Base-by-base conservation (phyloP, 2,888 invertebrate genomes). In the Cephus pygmeus region DNA sequence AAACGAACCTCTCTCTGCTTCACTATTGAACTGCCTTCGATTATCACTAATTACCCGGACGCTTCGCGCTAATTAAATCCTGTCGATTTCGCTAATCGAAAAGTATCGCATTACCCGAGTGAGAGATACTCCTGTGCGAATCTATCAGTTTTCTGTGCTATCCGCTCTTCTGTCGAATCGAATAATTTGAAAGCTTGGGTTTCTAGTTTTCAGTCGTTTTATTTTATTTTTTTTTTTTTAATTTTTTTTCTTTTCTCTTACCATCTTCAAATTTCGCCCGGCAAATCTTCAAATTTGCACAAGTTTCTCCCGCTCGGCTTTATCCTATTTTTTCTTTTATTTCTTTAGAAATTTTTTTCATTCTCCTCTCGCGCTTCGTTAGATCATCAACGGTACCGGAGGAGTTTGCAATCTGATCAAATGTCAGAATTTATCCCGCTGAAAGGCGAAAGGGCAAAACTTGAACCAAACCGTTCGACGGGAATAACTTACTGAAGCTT, bases 221-320 rank as follows among this genome's bases (percentile, higher is more conserved):
- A n/a, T 1, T 30, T 30, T 30, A 1, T 30, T 30, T 30, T 30
- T 79, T 35, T 69, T n/a, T 69, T 69, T 69, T 40, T 71, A 30
- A n/a, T 15, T 30, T 34, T 76, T 74, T 73, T 34, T 74, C 73
- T 40, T 36, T 33, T 73, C 69, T 40, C 73, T 73, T 56, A 31
- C 11, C 35, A 12, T 75, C 75, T 34, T 3, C 75, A 11, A 35
- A 30, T 6, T 75, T 74, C 12, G 34, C 30, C 30, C 30, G 30
- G n/a, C n/a, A n/a, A n/a, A 12, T 75, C 75, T 34, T 3, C 75
- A 11, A 35, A 30, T 6, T 75, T 30, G 23, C 6, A 23, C 2
- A 15, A 15, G 40, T 9, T 23, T 6, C 23, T 23, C 23, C 15
- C 9, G 4, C 9, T 56, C 23, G 1, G 9, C 9, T 56, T 56